Evolutionary conservation across 2,113 vertebrate genomes (phyloP).

Genomic region (Macrotus californicus): DNA sequence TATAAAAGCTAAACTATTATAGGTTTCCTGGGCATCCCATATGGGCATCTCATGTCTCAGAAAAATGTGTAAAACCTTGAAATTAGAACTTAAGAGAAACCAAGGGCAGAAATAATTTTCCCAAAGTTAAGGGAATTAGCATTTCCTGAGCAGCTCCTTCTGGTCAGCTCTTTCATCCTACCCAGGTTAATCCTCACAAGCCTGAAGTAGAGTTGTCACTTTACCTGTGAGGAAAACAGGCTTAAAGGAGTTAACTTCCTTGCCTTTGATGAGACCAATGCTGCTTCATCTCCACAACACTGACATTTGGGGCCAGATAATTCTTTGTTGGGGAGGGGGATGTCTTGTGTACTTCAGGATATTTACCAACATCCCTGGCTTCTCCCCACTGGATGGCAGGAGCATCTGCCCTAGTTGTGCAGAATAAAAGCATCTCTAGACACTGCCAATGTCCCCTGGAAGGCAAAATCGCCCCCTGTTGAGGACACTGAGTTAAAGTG

Average conservation of each 20-base stretch:
- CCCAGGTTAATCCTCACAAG: background rate
- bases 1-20: background rate
- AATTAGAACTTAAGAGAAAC: constrained; percentile 26
- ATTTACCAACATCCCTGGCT: background rate
- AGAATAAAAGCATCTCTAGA: background rate
- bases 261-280: background rate
- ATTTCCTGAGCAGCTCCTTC: background rate
- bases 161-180: background rate
- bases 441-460: background rate
- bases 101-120: constrained; percentile 1
- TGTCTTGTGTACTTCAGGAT: background rate
- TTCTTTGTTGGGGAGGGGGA: background rate
- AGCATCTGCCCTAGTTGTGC: background rate
- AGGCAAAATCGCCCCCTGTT: background rate
- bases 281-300: background rate
- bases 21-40: background rate
- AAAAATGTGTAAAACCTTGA: constrained; percentile 15
- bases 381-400: background rate
- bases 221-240: background rate
- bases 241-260: background rate
- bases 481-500: background rate
- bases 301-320: background rate
- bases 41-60: background rate
- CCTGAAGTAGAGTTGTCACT: background rate
- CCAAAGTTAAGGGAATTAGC: background rate